A percentile compares a stretch with the other conserved stretches of the same genome.
Conservation (phyloP, 1,140 invertebrate genomes). For the Tigriopus japonicus region DNA sequence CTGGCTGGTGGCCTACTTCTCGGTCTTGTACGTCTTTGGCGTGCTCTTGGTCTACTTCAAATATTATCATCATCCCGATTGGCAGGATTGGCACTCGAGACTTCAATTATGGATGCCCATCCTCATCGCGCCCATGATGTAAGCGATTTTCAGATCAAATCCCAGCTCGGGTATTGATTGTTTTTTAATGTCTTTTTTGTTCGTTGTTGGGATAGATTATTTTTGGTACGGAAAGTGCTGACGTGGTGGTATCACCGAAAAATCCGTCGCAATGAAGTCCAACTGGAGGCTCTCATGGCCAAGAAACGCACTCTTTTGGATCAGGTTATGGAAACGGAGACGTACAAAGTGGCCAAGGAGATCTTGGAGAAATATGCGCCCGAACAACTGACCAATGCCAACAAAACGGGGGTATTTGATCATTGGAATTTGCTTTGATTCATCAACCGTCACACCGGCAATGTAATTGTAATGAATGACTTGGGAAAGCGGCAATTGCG, state of each 20-base stretch:
- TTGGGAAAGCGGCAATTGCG: too few relatives aligned
- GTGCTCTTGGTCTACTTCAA: neutral
- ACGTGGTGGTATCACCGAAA: conserved; percentile 72
- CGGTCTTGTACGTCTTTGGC: neutral
- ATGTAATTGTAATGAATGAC: too few relatives aligned
- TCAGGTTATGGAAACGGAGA: conserved; percentile 91
- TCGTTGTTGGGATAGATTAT: conserved; percentile 37
- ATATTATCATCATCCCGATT: neutral
- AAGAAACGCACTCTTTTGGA: conserved; percentile 78
- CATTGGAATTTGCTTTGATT: too few relatives aligned
- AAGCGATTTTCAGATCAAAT: neutral
- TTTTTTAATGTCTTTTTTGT: conserved; percentile 22
- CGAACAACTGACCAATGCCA: conserved; percentile 31
- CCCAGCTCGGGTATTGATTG: too few relatives aligned
- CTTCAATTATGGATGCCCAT: neutral
- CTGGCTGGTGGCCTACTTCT: neutral
- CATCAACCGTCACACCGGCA: too few relatives aligned
- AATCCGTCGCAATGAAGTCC: conserved; percentile 54
- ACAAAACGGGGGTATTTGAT: too few relatives aligned
- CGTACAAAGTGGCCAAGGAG: conserved; percentile 85
- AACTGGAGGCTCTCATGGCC: conserved; percentile 46
- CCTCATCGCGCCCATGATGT: neutral
- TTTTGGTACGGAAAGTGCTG: conserved; percentile 51
- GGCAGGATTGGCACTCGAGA: neutral
- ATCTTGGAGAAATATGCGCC: conserved; percentile 73